Conservation (phyloP, 2,797 vertebrate species). For the Poliocrania exsul region DNA sequence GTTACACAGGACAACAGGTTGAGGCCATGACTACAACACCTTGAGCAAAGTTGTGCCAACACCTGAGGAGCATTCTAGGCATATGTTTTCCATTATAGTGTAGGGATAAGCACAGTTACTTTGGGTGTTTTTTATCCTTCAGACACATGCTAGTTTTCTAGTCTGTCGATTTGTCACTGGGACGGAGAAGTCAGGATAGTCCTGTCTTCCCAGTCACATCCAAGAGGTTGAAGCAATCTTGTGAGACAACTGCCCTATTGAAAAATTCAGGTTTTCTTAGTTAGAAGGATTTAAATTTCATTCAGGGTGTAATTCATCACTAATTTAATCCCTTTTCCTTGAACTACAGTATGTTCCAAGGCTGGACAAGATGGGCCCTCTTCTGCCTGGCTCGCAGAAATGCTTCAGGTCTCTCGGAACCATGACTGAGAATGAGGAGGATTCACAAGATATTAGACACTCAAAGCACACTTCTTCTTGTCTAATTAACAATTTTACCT, state of each 20-base stretch:
- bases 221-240: neutral
- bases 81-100: neutral
- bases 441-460: neutral
- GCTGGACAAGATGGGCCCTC: neutral
- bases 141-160: neutral
- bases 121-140: neutral
- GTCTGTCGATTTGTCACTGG: neutral
- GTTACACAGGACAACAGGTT: neutral
- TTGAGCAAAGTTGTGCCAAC: neutral
- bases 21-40: neutral
- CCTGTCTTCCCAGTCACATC: neutral
- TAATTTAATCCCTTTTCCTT: neutral
- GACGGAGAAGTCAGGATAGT: neutral
- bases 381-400: neutral
- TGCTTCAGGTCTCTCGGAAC: neutral
- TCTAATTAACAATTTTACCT: constrained; percentile 1
- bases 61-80: neutral
- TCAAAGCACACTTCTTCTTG: neutral
- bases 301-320: neutral
- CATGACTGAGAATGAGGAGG: neutral
- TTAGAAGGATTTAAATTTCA: neutral
- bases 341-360: neutral
- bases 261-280: neutral
- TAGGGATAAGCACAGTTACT: neutral
- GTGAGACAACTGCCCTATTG: neutral